Conservation (phyloP, 2,113 vertebrate species). For the Callionymus lyra region DNA sequence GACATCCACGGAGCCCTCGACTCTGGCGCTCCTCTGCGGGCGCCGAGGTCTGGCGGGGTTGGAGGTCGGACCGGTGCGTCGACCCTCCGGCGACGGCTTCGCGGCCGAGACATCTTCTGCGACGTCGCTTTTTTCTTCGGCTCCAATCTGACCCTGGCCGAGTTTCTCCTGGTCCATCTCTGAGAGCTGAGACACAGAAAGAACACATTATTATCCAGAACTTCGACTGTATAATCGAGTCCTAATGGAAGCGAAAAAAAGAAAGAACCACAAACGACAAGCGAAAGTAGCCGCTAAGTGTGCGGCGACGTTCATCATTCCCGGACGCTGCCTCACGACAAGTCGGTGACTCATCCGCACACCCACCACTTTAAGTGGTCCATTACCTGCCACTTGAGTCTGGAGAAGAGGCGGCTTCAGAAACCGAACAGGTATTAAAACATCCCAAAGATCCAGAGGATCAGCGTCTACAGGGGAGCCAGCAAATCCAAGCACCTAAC, state of each 20-base stretch:
- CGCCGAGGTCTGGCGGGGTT: slow-evolving; percentile 39
- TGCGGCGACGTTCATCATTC: slow-evolving; percentile 18
- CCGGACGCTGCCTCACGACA: slow-evolving; percentile 17
- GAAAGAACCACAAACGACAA: slow-evolving; percentile 2
- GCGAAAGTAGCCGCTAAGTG: slow-evolving; percentile 15
- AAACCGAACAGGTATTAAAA: neutral
- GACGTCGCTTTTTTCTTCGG: slow-evolving; percentile 17
- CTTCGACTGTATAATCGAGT: no score
- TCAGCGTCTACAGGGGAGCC: no score
- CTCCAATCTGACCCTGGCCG: slow-evolving; percentile 22
- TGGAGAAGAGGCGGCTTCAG: slow-evolving; percentile 12
- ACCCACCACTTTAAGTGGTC: slow-evolving; percentile 5
- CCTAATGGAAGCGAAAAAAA: no score
- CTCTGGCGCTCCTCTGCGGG: slow-evolving; percentile 50
- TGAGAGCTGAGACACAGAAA: slow-evolving; percentile 23
- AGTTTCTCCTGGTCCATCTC: slow-evolving; percentile 57
- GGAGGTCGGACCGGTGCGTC: neutral
- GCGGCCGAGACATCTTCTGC: slow-evolving; percentile 11
- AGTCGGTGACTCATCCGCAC: slow-evolving; percentile 21
- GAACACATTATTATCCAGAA: no score
- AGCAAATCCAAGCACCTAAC: no score
- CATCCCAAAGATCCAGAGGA: no score
- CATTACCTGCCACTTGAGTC: slow-evolving; percentile 23
- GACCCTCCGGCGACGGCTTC: slow-evolving; percentile 5
- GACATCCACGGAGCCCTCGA: slow-evolving; percentile 59